A percentile compares a stretch with the other conserved stretches of the same genome.
Conservation (phyloP, 2,113 vertebrate species). For the Paralichthys olivaceus region DNA sequence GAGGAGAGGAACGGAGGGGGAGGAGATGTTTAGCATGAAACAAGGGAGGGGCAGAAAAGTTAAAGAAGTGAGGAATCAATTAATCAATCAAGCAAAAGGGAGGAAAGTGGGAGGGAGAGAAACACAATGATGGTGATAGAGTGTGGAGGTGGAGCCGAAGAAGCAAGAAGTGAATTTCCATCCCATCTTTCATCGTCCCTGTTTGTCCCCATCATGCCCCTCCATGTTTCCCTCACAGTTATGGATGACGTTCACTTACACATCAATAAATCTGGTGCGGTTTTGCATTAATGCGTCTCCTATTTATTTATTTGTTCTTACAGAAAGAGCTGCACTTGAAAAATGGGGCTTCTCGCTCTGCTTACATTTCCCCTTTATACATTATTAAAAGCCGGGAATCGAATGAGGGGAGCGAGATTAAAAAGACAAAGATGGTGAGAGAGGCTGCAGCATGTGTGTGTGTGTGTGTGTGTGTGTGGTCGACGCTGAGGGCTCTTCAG, state of each 20-base stretch:
- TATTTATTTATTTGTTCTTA: conserved; percentile 7
- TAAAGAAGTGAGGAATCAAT: too few species aligned
- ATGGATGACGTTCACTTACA: conserved; percentile 32
- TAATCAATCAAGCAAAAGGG: background rate
- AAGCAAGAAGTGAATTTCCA: background rate
- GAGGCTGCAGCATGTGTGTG: background rate
- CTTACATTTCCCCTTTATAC: conserved; percentile 35
- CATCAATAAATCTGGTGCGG: conserved; percentile 9
- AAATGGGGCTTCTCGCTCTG: conserved; percentile 20
- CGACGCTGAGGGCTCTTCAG: conserved; percentile 38
- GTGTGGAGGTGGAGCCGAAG: too few species aligned
- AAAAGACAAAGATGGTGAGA: background rate
- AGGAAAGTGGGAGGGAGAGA: background rate
- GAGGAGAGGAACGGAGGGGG: background rate
- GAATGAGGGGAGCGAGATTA: conserved; percentile 14
- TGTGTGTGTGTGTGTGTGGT: conserved; percentile 6
- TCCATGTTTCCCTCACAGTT: conserved; percentile 15
- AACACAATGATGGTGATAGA: background rate
- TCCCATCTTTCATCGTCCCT: background rate
- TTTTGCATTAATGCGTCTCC: conserved; percentile 3
- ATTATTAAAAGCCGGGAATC: conserved; percentile 47
- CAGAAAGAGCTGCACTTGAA: conserved; percentile 24
- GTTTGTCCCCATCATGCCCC: background rate
- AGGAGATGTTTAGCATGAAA: too few species aligned
- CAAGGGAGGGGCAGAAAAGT: too few species aligned